A percentile compares a stretch with the other conserved stretches of the same genome.
Evolutionary conservation across 2,888 invertebrate genomes (phyloP).

Genomic region (Drosophila cracens): DNA sequence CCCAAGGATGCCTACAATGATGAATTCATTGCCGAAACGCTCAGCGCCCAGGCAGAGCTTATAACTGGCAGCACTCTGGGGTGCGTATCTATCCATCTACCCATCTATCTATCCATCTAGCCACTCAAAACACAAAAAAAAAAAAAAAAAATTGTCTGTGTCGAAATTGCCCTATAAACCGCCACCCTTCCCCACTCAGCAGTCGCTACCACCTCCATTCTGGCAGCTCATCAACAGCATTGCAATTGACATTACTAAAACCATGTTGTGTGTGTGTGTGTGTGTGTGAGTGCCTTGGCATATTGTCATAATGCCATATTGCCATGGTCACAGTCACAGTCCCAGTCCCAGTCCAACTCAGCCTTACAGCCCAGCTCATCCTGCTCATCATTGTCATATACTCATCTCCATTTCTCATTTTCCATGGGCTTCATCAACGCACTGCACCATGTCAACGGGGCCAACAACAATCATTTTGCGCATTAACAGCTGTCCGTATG

Average conservation of each 20-base stretch:
- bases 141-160: constrained; percentile 1
- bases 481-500: constrained; percentile 82
- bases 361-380: constrained; percentile 8
- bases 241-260: constrained; percentile 50
- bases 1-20: constrained; percentile 96
- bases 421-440: constrained; percentile 60
- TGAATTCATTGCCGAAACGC: constrained; percentile 93
- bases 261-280: background rate
- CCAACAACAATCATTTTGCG: constrained; percentile 56
- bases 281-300: background rate
- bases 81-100: constrained; percentile 86
- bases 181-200: background rate
- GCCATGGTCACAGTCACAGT: constrained; percentile 36
- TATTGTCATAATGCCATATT: constrained; percentile 36
- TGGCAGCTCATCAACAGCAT: constrained; percentile 19
- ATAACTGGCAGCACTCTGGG: constrained; percentile 93
- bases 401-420: constrained; percentile 55
- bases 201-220: background rate
- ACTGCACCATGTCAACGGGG: background rate
- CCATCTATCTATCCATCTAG: constrained; percentile 12
- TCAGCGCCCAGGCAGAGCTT: constrained; percentile 94
- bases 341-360: background rate
- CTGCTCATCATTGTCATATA: constrained; percentile 33
- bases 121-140: constrained; percentile 1
- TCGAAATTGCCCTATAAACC: constrained; percentile 21